A percentile compares a stretch with the other conserved stretches of the same genome.
Conservation (phyloP, 1,140 invertebrate genomes). For the Uloborus diversus region DNA sequence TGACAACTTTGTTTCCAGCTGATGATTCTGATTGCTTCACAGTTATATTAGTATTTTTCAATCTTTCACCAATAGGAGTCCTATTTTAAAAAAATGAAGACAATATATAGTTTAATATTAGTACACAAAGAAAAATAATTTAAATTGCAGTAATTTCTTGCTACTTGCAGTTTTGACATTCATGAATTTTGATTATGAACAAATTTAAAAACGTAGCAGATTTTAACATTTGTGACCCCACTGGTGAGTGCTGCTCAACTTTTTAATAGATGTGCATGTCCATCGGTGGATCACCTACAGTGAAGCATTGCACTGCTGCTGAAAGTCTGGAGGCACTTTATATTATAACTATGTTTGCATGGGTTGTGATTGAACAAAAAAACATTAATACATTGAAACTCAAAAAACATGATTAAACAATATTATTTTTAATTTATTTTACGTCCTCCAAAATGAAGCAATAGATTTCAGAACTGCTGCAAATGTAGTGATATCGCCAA, state of each 20-base stretch:
- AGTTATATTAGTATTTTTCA: not conserved
- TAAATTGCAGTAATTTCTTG: not conserved
- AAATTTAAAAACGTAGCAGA: not conserved
- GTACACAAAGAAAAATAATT: not conserved
- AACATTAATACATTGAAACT: no score
- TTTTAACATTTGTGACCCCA: not conserved
- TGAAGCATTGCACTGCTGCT: no score
- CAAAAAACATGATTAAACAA: no score
- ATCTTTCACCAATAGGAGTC: conserved; percentile 17
- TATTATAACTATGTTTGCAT: no score
- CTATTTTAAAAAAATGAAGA: not conserved
- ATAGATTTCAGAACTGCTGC: no score
- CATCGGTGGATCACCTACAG: no score
- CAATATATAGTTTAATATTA: not conserved
- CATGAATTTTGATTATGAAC: not conserved
- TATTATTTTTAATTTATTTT: no score
- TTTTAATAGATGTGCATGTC: not conserved
- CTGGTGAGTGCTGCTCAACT: not conserved
- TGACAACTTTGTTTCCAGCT: conserved; percentile 6
- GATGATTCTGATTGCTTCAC: not conserved
- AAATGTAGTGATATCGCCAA: no score
- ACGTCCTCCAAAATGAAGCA: no score
- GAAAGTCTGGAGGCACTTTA: no score
- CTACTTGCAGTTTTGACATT: not conserved
- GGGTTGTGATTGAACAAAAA: no score